Percentiles rank a stretch among this genome's conserved stretches.
Conservation (phyloP, 1,140 invertebrate species). For the Manduca sexta region DNA sequence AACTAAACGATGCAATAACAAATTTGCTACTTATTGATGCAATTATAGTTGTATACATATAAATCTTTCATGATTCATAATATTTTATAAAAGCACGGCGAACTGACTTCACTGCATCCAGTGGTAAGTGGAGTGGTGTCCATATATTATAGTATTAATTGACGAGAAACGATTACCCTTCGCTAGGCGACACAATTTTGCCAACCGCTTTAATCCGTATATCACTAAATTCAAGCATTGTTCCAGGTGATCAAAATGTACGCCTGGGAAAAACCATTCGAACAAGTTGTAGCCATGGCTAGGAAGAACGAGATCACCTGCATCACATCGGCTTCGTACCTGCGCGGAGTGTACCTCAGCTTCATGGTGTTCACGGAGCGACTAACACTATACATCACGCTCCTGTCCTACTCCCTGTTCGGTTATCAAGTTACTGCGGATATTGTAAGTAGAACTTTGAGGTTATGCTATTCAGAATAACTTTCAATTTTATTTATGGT, state of each 20-base stretch:
- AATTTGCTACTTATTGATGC: too few relatives aligned
- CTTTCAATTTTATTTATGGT: background rate
- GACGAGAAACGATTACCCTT: background rate
- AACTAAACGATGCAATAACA: too few relatives aligned
- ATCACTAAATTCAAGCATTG: background rate
- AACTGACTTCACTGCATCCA: too few relatives aligned
- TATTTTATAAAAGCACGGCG: too few relatives aligned
- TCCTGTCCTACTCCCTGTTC: slow-evolving; percentile 80
- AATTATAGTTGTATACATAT: too few relatives aligned
- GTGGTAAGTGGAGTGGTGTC: too few relatives aligned
- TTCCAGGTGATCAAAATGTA: slow-evolving; percentile 91
- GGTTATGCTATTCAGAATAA: too few relatives aligned
- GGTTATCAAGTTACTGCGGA: slow-evolving; percentile 81
- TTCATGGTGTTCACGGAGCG: slow-evolving; percentile 83
- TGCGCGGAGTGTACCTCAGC: slow-evolving; percentile 81
- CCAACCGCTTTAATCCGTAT: background rate
- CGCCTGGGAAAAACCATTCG: slow-evolving; percentile 90
- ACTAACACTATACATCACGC: slow-evolving; percentile 81
- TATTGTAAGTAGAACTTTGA: slow-evolving; percentile 62
- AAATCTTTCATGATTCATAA: too few relatives aligned
- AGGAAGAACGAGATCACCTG: slow-evolving; percentile 77
- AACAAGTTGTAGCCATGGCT: slow-evolving; percentile 67
- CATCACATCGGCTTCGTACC: slow-evolving; percentile 79
- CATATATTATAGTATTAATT: background rate
- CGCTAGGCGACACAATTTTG: background rate